phyloP scores from a whole-genome alignment of 2,113 vertebrate genomes.

The Ciconia boyciana region DNA sequence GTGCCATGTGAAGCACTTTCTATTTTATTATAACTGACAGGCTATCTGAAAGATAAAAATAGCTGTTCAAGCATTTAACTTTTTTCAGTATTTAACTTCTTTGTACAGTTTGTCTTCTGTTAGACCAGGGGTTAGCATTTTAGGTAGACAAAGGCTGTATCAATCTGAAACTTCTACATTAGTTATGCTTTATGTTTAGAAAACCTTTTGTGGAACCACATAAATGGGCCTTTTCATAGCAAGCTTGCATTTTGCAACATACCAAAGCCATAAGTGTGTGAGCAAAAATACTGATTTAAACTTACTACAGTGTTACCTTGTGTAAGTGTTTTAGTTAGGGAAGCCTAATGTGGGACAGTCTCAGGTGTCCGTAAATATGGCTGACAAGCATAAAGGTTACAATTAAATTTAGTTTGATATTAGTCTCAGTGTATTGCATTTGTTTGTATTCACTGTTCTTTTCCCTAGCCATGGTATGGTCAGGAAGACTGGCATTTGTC shows the following conservation, averaged over 20 bases:
- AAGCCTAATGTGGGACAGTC: not conserved
- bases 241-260: not conserved
- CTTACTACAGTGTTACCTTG: not conserved
- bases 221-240: not conserved
- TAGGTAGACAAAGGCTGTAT: not conserved
- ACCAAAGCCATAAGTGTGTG: not conserved
- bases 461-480: not conserved
- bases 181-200: not conserved
- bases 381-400: not conserved
- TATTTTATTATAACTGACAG: not conserved
- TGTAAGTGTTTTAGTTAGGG: not conserved
- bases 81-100: not conserved
- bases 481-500: not conserved
- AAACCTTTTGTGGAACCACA: not conserved
- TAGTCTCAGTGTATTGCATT: not conserved
- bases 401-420: not conserved
- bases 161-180: not conserved
- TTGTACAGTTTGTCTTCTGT: not conserved
- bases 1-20: not conserved
- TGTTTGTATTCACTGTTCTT: not conserved
- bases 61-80: not conserved
- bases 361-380: not conserved
- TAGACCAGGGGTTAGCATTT: not conserved
- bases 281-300: not conserved
- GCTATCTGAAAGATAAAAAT: not conserved